These are phyloP conservation scores for Bombus soroeensis DNA, from an alignment of 1,140 invertebrate species.

Conservation along the genomic window DNA sequence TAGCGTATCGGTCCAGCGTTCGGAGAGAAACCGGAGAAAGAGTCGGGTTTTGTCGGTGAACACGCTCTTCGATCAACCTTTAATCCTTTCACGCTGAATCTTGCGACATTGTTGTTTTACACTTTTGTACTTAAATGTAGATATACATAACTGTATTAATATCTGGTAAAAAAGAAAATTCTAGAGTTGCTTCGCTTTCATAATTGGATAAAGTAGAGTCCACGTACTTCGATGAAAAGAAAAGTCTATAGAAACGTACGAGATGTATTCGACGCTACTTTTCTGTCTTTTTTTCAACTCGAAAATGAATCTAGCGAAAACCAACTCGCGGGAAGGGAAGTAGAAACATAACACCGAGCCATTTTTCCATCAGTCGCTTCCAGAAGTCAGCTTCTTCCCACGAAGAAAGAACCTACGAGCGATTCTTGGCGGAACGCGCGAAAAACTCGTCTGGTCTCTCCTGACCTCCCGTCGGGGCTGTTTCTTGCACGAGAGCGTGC, in stretches of 20 bases:
- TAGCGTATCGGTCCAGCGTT: neutral
- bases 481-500: conserved; percentile 25
- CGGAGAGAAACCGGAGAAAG: neutral
- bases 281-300: no score
- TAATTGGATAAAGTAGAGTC: no score
- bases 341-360: neutral
- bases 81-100: neutral
- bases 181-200: no score
- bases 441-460: conserved; percentile 71
- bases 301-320: neutral
- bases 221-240: no score
- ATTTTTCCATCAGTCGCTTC: conserved; percentile 48
- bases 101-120: neutral
- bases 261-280: neutral
- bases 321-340: neutral
- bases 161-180: no score
- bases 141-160: neutral
- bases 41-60: neutral
- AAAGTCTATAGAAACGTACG: neutral
- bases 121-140: neutral
- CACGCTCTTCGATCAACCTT: neutral
- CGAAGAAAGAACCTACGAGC: conserved; percentile 54
- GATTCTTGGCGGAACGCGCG: conserved; percentile 48
- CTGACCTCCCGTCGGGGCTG: conserved; percentile 11
- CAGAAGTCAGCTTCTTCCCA: conserved; percentile 57